Evolutionary conservation across 1,140 invertebrate genomes (phyloP).

Genomic region (Wasmannia auropunctata): DNA sequence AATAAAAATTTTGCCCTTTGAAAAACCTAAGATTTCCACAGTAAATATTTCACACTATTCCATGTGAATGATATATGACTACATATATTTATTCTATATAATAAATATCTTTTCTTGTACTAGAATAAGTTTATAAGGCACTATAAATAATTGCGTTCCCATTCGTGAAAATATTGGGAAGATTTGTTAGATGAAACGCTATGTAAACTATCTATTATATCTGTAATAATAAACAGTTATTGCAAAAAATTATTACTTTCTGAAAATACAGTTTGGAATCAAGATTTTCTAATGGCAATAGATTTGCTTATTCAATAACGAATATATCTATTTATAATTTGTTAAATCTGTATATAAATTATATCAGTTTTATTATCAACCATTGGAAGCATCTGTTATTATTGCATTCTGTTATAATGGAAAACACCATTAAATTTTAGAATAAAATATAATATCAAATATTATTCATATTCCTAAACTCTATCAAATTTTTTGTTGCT

Average conservation of each 20-base stretch:
- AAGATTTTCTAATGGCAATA: constrained; percentile 32
- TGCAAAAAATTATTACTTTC: background rate
- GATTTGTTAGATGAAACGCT: background rate
- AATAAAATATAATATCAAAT: constrained; percentile 30
- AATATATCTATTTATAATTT: constrained; percentile 7
- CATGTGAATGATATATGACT: background rate
- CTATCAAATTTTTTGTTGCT: background rate
- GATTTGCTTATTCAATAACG: background rate
- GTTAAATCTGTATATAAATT: constrained; percentile 15
- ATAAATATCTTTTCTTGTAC: constrained; percentile 71
- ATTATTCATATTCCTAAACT: background rate
- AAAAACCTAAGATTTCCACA: constrained; percentile 45
- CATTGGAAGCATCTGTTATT: constrained; percentile 17
- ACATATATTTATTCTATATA: constrained; percentile 35
- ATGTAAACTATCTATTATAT: background rate
- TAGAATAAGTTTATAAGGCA: constrained; percentile 66
- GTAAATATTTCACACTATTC: constrained; percentile 2
- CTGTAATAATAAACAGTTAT: constrained; percentile 7
- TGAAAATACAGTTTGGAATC: constrained; percentile 19
- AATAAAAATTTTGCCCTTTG: constrained; percentile 9
- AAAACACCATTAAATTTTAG: background rate
- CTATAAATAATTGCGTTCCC: constrained; percentile 41
- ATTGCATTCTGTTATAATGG: background rate
- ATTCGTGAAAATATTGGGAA: background rate
- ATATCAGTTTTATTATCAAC: constrained; percentile 7